These are phyloP conservation scores for Drosophila stalkeri DNA, from an alignment of 2,888 invertebrate genomes.

Conservation along the genomic window DNA sequence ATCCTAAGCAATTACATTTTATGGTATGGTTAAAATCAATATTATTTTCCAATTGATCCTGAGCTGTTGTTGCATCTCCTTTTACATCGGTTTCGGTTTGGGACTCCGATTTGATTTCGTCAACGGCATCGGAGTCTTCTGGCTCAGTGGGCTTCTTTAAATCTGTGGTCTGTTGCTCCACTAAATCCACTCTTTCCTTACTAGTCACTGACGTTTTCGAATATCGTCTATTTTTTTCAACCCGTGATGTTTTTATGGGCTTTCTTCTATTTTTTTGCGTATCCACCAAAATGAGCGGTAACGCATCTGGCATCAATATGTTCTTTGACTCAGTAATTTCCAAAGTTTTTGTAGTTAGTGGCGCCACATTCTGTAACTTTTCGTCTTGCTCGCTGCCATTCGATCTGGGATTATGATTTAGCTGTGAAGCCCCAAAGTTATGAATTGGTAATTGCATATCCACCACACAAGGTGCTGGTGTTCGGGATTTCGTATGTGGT, in stretches of 20 bases:
- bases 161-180: background rate
- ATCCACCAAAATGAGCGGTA: conserved; percentile 32
- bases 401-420: background rate
- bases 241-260: background rate
- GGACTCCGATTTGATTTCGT: background rate
- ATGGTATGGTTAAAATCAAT: background rate
- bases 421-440: background rate
- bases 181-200: background rate
- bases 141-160: too few species aligned
- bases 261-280: background rate
- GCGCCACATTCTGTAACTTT: background rate
- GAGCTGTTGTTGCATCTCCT: background rate
- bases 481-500: background rate
- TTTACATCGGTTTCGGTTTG: background rate
- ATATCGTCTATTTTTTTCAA: background rate
- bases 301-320: background rate
- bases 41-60: background rate
- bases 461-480: background rate
- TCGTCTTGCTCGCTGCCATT: background rate
- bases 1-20: conserved; percentile 22
- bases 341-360: too few species aligned
- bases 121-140: too few species aligned
- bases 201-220: background rate
- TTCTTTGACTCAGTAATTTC: background rate
- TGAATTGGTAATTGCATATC: conserved; percentile 16